phyloP scores from a whole-genome alignment of 2,113 vertebrate genomes.

The Pristiophorus japonicus region DNA sequence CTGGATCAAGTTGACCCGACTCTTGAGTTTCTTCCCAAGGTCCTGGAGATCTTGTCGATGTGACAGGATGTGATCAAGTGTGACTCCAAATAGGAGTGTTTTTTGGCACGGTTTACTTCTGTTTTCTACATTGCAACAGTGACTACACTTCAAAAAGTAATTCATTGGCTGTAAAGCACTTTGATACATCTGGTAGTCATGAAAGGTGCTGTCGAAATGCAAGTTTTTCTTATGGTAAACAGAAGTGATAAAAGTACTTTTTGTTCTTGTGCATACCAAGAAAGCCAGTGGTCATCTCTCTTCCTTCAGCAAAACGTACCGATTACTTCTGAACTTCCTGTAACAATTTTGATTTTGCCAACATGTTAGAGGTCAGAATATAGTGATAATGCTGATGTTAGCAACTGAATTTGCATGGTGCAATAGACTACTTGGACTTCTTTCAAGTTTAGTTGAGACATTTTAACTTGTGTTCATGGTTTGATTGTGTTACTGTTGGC shows the following conservation, averaged over 20 bases:
- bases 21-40: too few relatives aligned
- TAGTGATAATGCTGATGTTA: not conserved
- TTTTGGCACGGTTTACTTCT: too few relatives aligned
- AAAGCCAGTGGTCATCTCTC: not conserved
- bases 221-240: too few relatives aligned
- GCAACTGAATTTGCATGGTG: not conserved
- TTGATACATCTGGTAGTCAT: too few relatives aligned
- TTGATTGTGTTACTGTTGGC: not conserved
- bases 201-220: too few relatives aligned
- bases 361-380: not conserved
- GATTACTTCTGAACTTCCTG: not conserved
- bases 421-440: not conserved
- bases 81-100: too few relatives aligned
- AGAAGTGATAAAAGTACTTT: not conserved
- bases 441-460: not conserved
- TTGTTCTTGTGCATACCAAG: not conserved
- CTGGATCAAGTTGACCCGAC: too few relatives aligned
- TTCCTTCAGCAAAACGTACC: not conserved
- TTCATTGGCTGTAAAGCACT: too few relatives aligned
- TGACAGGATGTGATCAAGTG: too few relatives aligned
- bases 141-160: too few relatives aligned
- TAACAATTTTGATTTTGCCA: not conserved
- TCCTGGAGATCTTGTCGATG: too few relatives aligned
- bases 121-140: too few relatives aligned
- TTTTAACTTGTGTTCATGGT: not conserved